A percentile compares a stretch with the other conserved stretches of the same genome.
phyloP scores from a whole-genome alignment of 2,888 invertebrate species.

The Oligia latruncula region DNA sequence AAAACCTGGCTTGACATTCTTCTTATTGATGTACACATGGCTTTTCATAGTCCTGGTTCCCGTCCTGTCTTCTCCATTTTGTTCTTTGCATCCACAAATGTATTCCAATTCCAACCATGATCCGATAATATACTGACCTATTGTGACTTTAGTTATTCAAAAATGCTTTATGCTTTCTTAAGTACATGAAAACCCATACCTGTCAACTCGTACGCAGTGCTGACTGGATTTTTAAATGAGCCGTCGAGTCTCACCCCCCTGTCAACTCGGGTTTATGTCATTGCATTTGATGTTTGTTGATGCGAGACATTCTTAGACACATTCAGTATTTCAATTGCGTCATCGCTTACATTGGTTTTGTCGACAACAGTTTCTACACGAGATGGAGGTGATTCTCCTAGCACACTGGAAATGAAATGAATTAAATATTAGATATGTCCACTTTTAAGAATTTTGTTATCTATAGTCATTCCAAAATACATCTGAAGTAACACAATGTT shows the following conservation, averaged over 20 bases:
- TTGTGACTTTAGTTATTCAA: conserved; percentile 52
- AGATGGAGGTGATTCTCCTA: background rate
- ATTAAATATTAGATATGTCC: background rate
- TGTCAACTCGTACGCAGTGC: conserved; percentile 67
- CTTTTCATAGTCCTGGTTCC: background rate
- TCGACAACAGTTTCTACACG: background rate
- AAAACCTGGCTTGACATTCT: background rate
- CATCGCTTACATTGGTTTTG: background rate
- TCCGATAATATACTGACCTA: conserved; percentile 46
- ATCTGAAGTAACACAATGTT: background rate
- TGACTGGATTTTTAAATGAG: conserved; percentile 78
- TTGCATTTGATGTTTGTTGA: conserved; percentile 41
- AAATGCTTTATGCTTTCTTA: conserved; percentile 59
- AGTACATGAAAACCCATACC: conserved; percentile 66
- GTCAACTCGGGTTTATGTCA: conserved; percentile 59
- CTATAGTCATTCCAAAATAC: background rate
- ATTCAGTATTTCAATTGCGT: background rate
- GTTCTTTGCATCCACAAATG: conserved; percentile 11
- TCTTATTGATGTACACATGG: background rate
- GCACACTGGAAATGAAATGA: background rate
- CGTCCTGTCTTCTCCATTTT: background rate
- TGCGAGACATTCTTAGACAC: background rate
- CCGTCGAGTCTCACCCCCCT: conserved; percentile 64
- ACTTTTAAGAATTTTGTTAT: background rate
- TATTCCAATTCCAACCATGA: conserved; percentile 27